Conservation (phyloP, 2,113 vertebrate genomes). For the Symphodus melops region DNA sequence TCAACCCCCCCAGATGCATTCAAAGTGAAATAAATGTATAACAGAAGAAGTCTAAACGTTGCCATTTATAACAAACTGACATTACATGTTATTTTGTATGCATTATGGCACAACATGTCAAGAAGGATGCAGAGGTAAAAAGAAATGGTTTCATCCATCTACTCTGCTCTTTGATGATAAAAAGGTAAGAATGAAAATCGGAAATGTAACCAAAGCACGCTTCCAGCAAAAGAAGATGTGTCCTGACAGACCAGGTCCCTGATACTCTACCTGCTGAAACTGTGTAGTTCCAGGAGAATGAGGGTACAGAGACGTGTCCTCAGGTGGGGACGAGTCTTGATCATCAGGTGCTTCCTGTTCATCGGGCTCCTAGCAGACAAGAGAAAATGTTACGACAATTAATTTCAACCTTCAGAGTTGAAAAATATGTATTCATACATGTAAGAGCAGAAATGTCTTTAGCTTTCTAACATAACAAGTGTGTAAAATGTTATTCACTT, state of each 20-base stretch:
- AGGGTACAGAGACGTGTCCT: conserved; percentile 97
- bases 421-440: neutral
- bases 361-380: conserved; percentile 91
- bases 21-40: no score
- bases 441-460: conserved; percentile 31
- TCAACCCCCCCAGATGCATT: no score
- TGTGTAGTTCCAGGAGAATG: conserved; percentile 96
- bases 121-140: no score
- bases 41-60: no score
- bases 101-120: no score
- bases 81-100: no score
- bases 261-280: conserved; percentile 91
- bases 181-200: no score
- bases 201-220: no score
- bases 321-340: conserved; percentile 96
- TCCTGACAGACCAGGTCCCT: neutral
- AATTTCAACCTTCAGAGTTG: neutral
- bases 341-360: conserved; percentile 98
- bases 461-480: conserved; percentile 24
- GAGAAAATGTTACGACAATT: conserved; percentile 30
- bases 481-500: conserved; percentile 10
- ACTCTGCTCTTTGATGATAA: no score
- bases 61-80: no score
- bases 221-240: no score
- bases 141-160: no score